Base-by-base conservation (phyloP, 1,140 invertebrate species). In the Laodelphax striatellus region DNA sequence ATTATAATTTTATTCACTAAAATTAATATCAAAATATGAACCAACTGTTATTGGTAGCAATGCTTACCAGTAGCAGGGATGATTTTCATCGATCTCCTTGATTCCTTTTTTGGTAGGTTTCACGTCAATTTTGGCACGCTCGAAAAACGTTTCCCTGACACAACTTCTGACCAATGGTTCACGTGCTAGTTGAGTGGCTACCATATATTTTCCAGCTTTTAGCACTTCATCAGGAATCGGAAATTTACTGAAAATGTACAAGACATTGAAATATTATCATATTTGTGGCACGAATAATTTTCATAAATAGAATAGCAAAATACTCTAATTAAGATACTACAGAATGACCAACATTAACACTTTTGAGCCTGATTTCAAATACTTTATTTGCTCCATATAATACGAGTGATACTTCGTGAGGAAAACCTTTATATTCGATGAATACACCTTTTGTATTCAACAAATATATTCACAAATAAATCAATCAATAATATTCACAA, bases 81-180 rank as follows among this genome's bases (percentile, higher is more conserved):
- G 94, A 63, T 86, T 85, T 75, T 99, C 97, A 68, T 95, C 93
- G 64, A 96, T 94, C 65, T 94, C 87, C 74, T 96, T 96, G 2
- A 90, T 73, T 0, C 95, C 95, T 61, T 88, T 87, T 68, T 93
- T 92, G 0, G 95, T 99, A 2, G 97, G 94, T 1, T 72, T 71
- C 0, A 94, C 83, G 58, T 80, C 80, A 10, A 99, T 72, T 57
- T 88, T 90, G 0, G 94, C 93, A 54, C 92, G 76, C 73, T 98
- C 92, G 71, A 88, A 90, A 72, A 92, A 95, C n/a, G 87, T 84
- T 72, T 94, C 88, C 1, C 97, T 75, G 2, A 97, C 81, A 62
- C 85, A 87, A 68, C 87, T 86, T 1, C 94, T 77, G 0, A 98
- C 85, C 21, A 92, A 72, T 0, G 97, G 96, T 71, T 99, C 94